Percentiles rank a stretch among this genome's conserved stretches.
phyloP scores from a whole-genome alignment of 2,888 invertebrate species.

The Sarcophaga subvicina region DNA sequence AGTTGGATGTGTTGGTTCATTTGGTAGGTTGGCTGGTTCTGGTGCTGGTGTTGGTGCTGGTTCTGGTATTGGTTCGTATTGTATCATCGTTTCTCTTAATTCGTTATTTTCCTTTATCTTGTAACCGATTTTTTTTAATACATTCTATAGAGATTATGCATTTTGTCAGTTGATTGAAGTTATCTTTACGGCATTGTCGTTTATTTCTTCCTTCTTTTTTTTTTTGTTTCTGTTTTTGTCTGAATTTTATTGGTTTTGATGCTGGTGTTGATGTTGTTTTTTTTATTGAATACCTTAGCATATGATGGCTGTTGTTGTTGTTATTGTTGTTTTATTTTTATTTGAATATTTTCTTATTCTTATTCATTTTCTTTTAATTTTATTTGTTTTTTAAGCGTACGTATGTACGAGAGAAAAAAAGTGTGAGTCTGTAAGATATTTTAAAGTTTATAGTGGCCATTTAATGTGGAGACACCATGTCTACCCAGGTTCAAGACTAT shows the following conservation, averaged over 20 bases:
- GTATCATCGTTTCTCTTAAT: slow-evolving; percentile 42
- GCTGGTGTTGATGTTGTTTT: slow-evolving; percentile 27
- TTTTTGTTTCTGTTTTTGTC: slow-evolving; percentile 6
- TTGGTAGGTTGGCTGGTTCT: slow-evolving; percentile 7
- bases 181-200: slow-evolving; percentile 76
- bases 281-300: slow-evolving; percentile 53
- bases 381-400: slow-evolving; percentile 39
- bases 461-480: slow-evolving; percentile 69
- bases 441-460: slow-evolving; percentile 66
- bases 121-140: slow-evolving; percentile 77
- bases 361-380: slow-evolving; percentile 24
- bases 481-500: slow-evolving; percentile 68
- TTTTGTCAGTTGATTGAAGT: slow-evolving; percentile 79
- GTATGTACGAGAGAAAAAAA: background rate
- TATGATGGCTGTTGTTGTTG: slow-evolving; percentile 41
- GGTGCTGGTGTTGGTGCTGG: background rate
- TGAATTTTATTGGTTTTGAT: slow-evolving; percentile 11
- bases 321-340: slow-evolving; percentile 19
- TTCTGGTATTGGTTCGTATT: background rate
- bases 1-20: background rate
- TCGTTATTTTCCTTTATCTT: slow-evolving; percentile 71
- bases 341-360: slow-evolving; percentile 7
- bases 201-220: slow-evolving; percentile 56
- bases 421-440: slow-evolving; percentile 51
- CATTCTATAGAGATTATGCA: slow-evolving; percentile 77